Conservation (phyloP, 1,140 invertebrate species). For the Solenopsis invicta region DNA sequence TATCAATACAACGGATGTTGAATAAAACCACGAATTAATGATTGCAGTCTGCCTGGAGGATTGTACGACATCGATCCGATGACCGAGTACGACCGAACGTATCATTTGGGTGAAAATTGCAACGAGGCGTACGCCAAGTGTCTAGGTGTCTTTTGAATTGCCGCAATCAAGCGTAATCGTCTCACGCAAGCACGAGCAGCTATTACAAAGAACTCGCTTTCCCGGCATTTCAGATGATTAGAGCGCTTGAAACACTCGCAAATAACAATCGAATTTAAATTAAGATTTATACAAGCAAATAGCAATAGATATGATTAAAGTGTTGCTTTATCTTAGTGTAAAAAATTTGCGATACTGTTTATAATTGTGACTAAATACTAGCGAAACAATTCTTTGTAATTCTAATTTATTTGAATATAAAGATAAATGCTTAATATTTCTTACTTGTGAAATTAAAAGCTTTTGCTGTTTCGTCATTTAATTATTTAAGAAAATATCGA, state of each 20-base stretch:
- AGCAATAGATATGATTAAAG: not conserved
- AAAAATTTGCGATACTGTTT: not conserved
- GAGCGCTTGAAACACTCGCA: not conserved
- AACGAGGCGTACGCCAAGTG: constrained; percentile 68
- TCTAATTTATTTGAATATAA: not conserved
- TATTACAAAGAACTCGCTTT: constrained; percentile 26
- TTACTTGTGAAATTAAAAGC: not conserved
- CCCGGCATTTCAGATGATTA: not conserved
- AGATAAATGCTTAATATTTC: not conserved
- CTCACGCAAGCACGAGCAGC: constrained; percentile 22
- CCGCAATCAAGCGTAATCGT: constrained; percentile 27
- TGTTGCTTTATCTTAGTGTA: not conserved
- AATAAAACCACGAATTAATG: constrained; percentile 1
- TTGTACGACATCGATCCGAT: constrained; percentile 74
- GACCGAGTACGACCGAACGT: constrained; percentile 79
- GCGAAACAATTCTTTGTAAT: not conserved
- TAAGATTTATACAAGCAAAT: constrained; percentile 14
- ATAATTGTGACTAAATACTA: not conserved
- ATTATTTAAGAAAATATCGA: not conserved
- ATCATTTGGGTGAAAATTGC: constrained; percentile 75
- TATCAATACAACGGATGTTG: not conserved
- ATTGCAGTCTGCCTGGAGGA: constrained; percentile 72
- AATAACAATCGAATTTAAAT: constrained; percentile 3
- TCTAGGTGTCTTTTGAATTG: constrained; percentile 74
- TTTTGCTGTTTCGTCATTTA: not conserved